These are phyloP conservation scores for Actinemys pallida DNA, from an alignment of 2,113 vertebrate genomes.

Conservation along the genomic window DNA sequence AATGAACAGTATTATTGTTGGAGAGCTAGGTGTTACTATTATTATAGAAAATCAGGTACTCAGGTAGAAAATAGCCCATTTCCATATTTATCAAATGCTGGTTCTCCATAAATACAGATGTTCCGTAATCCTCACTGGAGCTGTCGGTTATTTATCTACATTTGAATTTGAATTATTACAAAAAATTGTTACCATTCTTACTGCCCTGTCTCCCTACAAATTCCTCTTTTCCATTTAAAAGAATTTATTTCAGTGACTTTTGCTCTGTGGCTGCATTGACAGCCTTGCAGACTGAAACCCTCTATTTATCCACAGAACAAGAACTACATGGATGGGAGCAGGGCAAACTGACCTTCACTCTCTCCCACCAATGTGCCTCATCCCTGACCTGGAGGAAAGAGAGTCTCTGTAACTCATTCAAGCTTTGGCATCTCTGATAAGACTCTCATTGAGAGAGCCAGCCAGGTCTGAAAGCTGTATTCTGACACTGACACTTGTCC, in stretches of 20 bases:
- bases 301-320: background rate
- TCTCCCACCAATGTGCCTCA: background rate
- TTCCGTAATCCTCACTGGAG: conserved; percentile 54
- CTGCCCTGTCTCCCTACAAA: background rate
- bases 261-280: background rate
- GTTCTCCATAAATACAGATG: conserved; percentile 57
- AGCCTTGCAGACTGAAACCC: background rate
- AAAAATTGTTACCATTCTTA: conserved; percentile 41
- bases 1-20: conserved; percentile 54
- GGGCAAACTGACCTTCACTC: background rate
- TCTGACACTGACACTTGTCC: background rate
- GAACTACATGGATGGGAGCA: background rate
- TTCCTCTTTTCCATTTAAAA: conserved; percentile 64
- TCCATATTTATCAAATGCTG: conserved; percentile 71
- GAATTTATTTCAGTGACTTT: background rate
- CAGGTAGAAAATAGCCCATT: conserved; percentile 73
- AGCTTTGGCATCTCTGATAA: background rate
- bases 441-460: background rate
- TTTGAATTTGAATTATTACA: conserved; percentile 74
- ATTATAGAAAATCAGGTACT: background rate
- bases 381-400: background rate
- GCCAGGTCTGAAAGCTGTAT: background rate
- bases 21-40: conserved; percentile 55
- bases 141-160: conserved; percentile 62
- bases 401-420: background rate